Base-by-base conservation (phyloP, 2,113 vertebrate species). In the Brachirus orientalis region DNA sequence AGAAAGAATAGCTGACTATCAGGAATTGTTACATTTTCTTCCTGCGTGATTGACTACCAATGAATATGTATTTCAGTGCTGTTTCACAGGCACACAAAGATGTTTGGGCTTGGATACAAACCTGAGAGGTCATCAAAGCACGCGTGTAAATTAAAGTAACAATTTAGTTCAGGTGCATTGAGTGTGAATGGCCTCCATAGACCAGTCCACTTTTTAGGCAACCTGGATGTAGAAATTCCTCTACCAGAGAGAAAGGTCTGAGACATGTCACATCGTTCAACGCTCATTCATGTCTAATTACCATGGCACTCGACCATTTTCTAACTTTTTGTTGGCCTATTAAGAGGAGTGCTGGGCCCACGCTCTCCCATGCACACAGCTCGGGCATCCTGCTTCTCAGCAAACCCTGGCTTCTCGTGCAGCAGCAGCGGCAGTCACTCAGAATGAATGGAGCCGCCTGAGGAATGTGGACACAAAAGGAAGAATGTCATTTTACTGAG, bases 401-500 rank as follows among this genome's bases (percentile, higher is more conserved):
- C 89, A 86, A 85, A 83, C 75, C 37, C 77, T 75, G 70, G 68
- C 81, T 86, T 81, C 79, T 85, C 83, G 37, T 38, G 37, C 85
- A 82, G 88, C 86, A 87, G 79, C 84, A 66, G 87, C 88, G 75
- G 58, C 87, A 85, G 88, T 90, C 90, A 80, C 88, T 89, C 88
- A 64, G 79, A 90, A 87, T 93, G 89, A 92, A 92, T 89, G 89
- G 89, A 89, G 82, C 75, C 72, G 83, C 83, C 89, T 87, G 47
- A 88, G 92, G 92, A 94, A 94, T 94, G 93, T 57, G 75, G 69
- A 90, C 88, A 94, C 91, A 93, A 93, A 91, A 80, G 87, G 67
- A 85, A 88, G 91, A 94, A 93, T 94, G 93, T 86, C 89, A 91
- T 90, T 92, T 88, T 86, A 76, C 84, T 65, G 75, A 90, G 83